phyloP scores from a whole-genome alignment of 1,140 invertebrate genomes.

The Tachypleus tridentatus region DNA sequence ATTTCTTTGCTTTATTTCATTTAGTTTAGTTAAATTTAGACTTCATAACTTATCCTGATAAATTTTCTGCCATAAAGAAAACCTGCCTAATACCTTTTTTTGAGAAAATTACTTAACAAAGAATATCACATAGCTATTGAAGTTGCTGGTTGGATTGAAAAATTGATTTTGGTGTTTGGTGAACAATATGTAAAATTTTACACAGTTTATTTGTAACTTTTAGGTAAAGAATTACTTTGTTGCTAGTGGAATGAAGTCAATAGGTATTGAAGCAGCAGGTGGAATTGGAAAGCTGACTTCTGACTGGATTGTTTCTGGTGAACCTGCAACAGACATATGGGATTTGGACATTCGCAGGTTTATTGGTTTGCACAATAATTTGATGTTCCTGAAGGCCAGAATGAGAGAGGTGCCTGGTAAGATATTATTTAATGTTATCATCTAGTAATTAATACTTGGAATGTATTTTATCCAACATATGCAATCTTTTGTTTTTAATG shows the following conservation, averaged over 20 bases:
- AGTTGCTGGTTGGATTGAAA: no score
- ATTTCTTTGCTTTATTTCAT: no score
- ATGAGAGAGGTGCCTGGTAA: slow-evolving; percentile 80
- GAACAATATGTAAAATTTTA: neutral
- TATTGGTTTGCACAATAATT: slow-evolving; percentile 89
- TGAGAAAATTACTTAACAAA: no score
- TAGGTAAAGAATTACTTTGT: slow-evolving; percentile 88
- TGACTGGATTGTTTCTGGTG: slow-evolving; percentile 74
- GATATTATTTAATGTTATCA: neutral
- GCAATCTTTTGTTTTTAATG: no score
- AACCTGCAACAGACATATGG: slow-evolving; percentile 65
- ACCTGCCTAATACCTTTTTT: no score
- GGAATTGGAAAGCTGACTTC: slow-evolving; percentile 84
- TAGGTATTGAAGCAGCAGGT: slow-evolving; percentile 81
- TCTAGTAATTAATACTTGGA: no score
- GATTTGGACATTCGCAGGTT: slow-evolving; percentile 87
- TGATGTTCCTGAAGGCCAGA: slow-evolving; percentile 81
- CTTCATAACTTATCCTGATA: no score
- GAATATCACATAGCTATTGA: no score
- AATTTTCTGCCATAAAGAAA: no score
- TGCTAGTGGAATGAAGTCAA: slow-evolving; percentile 89
- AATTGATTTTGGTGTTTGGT: no score
- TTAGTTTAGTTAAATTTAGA: no score
- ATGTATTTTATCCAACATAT: no score
- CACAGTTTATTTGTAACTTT: slow-evolving; percentile 15